Percentiles rank a stretch among this genome's conserved stretches.
Evolutionary conservation across 2,797 vertebrate species (phyloP).

Genomic region (Xiphorhynchus erythropygius): DNA sequence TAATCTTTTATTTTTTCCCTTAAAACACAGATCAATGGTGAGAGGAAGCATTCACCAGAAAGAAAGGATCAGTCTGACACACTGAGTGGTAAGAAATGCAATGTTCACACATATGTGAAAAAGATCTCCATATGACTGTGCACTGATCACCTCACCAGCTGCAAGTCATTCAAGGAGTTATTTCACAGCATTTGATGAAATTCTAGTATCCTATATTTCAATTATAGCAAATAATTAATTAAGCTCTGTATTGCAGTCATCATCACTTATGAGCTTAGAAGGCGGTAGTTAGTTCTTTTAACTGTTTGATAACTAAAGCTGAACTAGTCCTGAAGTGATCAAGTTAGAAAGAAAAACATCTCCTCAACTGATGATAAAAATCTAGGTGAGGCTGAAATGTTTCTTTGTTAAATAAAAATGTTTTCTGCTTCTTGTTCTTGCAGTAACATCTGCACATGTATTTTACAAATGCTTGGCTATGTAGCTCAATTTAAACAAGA

Average conservation of each 20-base stretch:
- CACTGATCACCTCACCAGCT: background rate
- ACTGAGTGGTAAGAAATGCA: constrained; percentile 78
- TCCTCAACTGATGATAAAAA: background rate
- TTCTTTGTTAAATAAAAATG: background rate
- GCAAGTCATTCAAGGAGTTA: background rate
- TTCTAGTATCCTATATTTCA: background rate
- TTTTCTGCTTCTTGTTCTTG: background rate
- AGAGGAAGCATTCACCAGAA: constrained; percentile 79
- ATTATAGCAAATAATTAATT: background rate
- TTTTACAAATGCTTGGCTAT: background rate
- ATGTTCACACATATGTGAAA: background rate
- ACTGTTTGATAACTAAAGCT: background rate
- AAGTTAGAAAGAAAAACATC: background rate
- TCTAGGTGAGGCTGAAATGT: background rate
- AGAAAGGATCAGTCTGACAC: constrained; percentile 70
- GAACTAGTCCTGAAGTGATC: background rate
- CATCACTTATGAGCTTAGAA: background rate
- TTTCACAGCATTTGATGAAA: background rate
- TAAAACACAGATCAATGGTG: constrained; percentile 83
- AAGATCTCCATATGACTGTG: background rate
- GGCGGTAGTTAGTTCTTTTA: background rate
- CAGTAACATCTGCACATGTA: background rate
- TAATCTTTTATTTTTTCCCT: background rate
- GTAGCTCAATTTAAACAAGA: background rate
- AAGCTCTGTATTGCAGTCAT: background rate